Base-by-base conservation (phyloP, 1,140 invertebrate genomes). In the Drepana arcuata region DNA sequence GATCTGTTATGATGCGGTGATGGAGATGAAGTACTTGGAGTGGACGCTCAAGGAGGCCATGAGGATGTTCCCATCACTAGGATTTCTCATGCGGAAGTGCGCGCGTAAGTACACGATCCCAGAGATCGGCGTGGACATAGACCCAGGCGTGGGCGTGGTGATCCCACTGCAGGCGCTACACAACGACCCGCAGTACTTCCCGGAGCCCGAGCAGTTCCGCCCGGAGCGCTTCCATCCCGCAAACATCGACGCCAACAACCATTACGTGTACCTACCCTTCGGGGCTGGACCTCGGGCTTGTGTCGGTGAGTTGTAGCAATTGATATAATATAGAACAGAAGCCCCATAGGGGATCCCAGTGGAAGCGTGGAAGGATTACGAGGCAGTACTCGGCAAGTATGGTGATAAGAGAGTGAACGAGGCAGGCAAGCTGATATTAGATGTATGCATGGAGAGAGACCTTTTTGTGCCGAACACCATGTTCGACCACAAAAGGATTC, bases 191-290 rank as follows among this genome's bases (percentile, higher is more conserved):
- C 41, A 74, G 7, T 69, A 86, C 38, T 89, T 85, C 52, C 69
- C 79, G 0, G 51, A 86, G 5, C 88, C 88, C 0, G 53, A 78
- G 1, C 50, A 64, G 13, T 90, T 87, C 44, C 57, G 84, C 31
- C 88, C 88, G 0, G 85, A 89, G 30, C 51, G 88, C 25, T 89
- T 88, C 33, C 45, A 46, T 2, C 64, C 74, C 0, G 77, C 83
- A 7, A 43, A 54, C 10, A 23, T 62, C 0, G 46, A 54, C 11
- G 41, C 42, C 1, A 48, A 84, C 25, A 77, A 78, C 42, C 81
- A 61, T 6, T 86, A 77, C 15, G 50, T 53, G 2, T 71, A 69
- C 25, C 27, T 74, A 16, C 70, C 70, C 1, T 74, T 71, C 33
- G 70, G 70, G 10, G 51, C 32, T 0, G 70, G 70, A 18, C 67